Percentiles rank a stretch among this genome's conserved stretches.
These are phyloP conservation scores for Melanotus villosus DNA, from an alignment of 2,888 invertebrate genomes.

Conservation along the genomic window DNA sequence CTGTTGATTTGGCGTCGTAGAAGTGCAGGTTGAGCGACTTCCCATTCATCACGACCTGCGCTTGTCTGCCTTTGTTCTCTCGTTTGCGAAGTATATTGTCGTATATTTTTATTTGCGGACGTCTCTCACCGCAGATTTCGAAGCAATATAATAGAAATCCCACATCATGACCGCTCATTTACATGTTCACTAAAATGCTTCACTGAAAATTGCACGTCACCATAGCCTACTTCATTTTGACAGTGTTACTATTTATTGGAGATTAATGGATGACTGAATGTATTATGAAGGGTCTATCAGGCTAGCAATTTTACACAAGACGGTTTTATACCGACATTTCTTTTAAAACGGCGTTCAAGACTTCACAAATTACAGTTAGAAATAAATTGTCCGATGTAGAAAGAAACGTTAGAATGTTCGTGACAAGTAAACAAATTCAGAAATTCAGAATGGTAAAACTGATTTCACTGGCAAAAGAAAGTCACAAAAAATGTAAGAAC, in stretches of 20 bases:
- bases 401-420: too few species aligned
- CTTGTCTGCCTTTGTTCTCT: constrained; percentile 47
- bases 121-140: constrained; percentile 39
- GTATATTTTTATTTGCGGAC: constrained; percentile 40
- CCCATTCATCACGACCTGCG: constrained; percentile 54
- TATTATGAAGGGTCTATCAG: constrained; percentile 26
- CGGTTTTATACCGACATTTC: too few species aligned
- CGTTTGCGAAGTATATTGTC: constrained; percentile 44
- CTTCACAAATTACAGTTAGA: constrained; percentile 28
- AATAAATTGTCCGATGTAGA: too few species aligned
- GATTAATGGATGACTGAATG: constrained; percentile 19
- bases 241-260: not conserved
- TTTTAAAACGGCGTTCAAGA: constrained; percentile 27
- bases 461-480: too few species aligned
- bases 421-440: too few species aligned
- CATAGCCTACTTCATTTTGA: constrained; percentile 1
- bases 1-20: constrained; percentile 51
- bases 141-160: constrained; percentile 31
- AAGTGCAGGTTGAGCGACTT: constrained; percentile 55
- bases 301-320: constrained; percentile 13
- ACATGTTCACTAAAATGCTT: constrained; percentile 30
- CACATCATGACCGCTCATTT: constrained; percentile 35
- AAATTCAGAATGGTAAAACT: too few species aligned
- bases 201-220: too few species aligned
- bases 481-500: too few species aligned